Conservation (phyloP, 2,888 invertebrate species). For the Spodoptera littoralis region DNA sequence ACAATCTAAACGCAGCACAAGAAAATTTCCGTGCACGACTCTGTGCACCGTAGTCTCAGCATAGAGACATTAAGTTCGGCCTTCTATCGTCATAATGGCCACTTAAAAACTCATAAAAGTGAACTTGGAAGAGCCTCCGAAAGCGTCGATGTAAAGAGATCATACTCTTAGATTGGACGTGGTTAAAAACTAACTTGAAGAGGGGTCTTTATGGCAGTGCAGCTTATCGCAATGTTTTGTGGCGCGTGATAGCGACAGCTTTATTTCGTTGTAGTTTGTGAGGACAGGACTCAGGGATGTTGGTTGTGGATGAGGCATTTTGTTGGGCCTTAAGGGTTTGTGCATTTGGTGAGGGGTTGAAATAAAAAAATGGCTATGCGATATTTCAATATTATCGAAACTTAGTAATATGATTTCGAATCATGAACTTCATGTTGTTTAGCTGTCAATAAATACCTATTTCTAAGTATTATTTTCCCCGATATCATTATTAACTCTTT, state of each 20-base stretch:
- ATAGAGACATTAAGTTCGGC: conserved; percentile 79
- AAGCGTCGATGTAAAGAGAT: conserved; percentile 65
- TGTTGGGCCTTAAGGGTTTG: too few relatives aligned
- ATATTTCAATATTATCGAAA: too few relatives aligned
- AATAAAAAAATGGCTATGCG: too few relatives aligned
- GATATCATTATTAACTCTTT: too few relatives aligned
- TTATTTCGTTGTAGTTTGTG: conserved; percentile 17
- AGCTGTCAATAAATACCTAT: too few relatives aligned
- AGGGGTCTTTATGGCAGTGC: conserved; percentile 50
- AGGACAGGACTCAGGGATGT: too few relatives aligned
- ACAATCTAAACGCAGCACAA: conserved; percentile 64
- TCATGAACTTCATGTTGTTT: too few relatives aligned
- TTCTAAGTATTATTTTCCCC: too few relatives aligned
- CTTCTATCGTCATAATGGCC: conserved; percentile 79
- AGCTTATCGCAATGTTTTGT: conserved; percentile 57
- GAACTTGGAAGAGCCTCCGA: conserved; percentile 70
- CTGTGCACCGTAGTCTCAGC: conserved; percentile 59
- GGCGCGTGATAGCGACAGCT: conserved; percentile 52
- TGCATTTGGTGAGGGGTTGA: too few relatives aligned
- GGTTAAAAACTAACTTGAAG: conserved; percentile 50
- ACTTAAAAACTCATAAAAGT: conserved; percentile 86
- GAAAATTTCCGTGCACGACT: conserved; percentile 57
- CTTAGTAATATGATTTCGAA: too few relatives aligned
- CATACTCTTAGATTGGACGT: conserved; percentile 58
- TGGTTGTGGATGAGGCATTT: too few relatives aligned